Evolutionary conservation across 2,888 invertebrate species (phyloP).

Genomic region (Drosophila dives): DNA sequence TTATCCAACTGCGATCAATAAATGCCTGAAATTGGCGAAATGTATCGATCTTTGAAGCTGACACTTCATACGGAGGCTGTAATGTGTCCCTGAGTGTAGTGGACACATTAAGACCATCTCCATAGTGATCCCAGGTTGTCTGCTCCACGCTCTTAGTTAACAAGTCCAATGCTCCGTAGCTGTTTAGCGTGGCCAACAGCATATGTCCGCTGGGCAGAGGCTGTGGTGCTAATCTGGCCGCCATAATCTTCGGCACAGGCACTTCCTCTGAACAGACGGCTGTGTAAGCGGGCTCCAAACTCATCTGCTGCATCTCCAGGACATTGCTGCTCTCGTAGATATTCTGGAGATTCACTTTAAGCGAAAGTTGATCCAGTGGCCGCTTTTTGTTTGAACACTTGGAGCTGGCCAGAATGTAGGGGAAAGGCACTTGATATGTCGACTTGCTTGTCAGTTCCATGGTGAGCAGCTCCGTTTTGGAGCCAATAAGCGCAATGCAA

Average conservation of each 20-base stretch:
- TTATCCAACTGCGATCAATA: slow-evolving; percentile 75
- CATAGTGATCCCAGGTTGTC: slow-evolving; percentile 54
- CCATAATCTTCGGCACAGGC: slow-evolving; percentile 46
- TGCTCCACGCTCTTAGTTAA: slow-evolving; percentile 45
- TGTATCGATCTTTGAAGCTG: slow-evolving; percentile 33
- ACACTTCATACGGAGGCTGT: slow-evolving; percentile 28
- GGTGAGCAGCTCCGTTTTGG: slow-evolving; percentile 57
- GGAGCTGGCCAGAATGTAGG: slow-evolving; percentile 60
- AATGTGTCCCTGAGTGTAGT: slow-evolving; percentile 38
- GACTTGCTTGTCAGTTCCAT: slow-evolving; percentile 67
- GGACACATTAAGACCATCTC: slow-evolving; percentile 31
- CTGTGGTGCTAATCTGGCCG: slow-evolving; percentile 50
- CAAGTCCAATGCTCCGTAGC: slow-evolving; percentile 73
- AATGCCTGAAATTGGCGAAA: slow-evolving; percentile 57
- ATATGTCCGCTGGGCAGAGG: slow-evolving; percentile 32
- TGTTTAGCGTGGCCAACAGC: slow-evolving; percentile 70
- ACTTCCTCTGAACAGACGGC: slow-evolving; percentile 63
- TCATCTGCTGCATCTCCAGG: slow-evolving; percentile 73
- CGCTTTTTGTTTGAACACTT: slow-evolving; percentile 30
- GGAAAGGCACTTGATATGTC: slow-evolving; percentile 50
- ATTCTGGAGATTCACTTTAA: slow-evolving; percentile 55
- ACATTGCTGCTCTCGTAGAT: slow-evolving; percentile 65
- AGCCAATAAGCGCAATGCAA: slow-evolving; percentile 65
- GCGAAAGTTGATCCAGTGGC: slow-evolving; percentile 60
- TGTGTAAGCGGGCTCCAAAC: slow-evolving; percentile 76